phyloP scores from a whole-genome alignment of 2,113 vertebrate species.

The Bettongia penicillata region DNA sequence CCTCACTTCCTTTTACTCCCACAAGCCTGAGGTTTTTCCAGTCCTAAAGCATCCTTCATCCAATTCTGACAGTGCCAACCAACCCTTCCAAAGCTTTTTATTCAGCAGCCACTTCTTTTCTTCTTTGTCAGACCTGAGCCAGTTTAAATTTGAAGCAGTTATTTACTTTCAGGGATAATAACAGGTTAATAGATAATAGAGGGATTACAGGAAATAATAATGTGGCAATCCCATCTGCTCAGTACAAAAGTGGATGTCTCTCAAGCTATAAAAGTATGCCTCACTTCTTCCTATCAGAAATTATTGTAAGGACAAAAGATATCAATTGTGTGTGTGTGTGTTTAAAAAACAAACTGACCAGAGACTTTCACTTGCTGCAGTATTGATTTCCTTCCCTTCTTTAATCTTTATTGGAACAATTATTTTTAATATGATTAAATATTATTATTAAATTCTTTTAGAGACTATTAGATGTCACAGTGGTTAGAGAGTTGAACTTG shows the following conservation, averaged over 20 bases:
- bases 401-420: neutral
- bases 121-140: neutral
- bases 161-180: neutral
- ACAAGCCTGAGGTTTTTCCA: neutral
- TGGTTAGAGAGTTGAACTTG: neutral
- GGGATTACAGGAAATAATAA: neutral
- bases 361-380: neutral
- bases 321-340: neutral
- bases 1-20: neutral
- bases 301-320: neutral
- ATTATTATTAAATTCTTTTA: neutral
- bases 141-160: neutral
- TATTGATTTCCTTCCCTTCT: neutral
- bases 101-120: neutral
- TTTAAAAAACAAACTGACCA: neutral
- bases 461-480: neutral
- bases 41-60: neutral
- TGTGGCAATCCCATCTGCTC: neutral
- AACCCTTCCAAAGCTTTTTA: neutral
- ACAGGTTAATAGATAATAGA: neutral
- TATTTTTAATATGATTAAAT: neutral
- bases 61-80: neutral
- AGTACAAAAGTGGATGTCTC: neutral
- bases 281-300: neutral
- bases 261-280: neutral